Evolutionary conservation across 2,888 invertebrate species (phyloP).

Genomic region (Taenaris catops): DNA sequence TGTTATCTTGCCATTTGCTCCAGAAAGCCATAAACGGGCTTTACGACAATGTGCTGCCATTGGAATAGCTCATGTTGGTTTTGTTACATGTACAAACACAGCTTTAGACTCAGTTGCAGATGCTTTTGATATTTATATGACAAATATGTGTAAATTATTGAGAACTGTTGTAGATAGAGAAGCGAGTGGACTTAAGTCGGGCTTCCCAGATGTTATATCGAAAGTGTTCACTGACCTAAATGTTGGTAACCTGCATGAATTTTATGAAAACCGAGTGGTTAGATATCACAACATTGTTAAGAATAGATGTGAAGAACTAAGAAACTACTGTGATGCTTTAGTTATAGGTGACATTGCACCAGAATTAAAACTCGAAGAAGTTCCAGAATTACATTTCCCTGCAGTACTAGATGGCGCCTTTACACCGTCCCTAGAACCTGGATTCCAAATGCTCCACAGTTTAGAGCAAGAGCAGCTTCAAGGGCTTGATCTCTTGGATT

Average conservation of each 20-base stretch:
- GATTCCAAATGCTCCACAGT: conserved; percentile 83
- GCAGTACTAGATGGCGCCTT: conserved; percentile 70
- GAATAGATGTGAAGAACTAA: conserved; percentile 48
- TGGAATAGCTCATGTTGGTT: conserved; percentile 61
- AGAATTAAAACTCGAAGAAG: conserved; percentile 65
- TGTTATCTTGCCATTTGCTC: conserved; percentile 60
- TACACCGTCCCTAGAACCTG: conserved; percentile 81
- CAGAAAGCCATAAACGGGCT: conserved; percentile 65
- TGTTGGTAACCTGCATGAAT: conserved; percentile 61
- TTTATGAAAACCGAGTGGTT: conserved; percentile 61
- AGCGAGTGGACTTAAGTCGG: conserved; percentile 57
- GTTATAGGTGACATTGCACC: conserved; percentile 56
- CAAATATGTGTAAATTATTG: conserved; percentile 64
- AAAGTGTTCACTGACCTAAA: conserved; percentile 68
- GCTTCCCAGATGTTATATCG: conserved; percentile 66
- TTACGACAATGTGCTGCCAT: conserved; percentile 66
- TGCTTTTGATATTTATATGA: conserved; percentile 57
- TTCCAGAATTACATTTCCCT: conserved; percentile 76
- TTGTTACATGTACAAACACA: conserved; percentile 56
- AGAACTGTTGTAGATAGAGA: conserved; percentile 61
- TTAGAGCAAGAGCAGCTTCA: conserved; percentile 80
- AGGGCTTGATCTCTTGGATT: conserved; percentile 60
- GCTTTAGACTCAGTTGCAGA: conserved; percentile 59
- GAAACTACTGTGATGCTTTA: conserved; percentile 48
- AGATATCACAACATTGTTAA: conserved; percentile 58